Percentiles rank a stretch among this genome's conserved stretches.
These are phyloP conservation scores for Drosophila pallidifrons DNA, from an alignment of 1,140 invertebrate species.

Conservation along the genomic window DNA sequence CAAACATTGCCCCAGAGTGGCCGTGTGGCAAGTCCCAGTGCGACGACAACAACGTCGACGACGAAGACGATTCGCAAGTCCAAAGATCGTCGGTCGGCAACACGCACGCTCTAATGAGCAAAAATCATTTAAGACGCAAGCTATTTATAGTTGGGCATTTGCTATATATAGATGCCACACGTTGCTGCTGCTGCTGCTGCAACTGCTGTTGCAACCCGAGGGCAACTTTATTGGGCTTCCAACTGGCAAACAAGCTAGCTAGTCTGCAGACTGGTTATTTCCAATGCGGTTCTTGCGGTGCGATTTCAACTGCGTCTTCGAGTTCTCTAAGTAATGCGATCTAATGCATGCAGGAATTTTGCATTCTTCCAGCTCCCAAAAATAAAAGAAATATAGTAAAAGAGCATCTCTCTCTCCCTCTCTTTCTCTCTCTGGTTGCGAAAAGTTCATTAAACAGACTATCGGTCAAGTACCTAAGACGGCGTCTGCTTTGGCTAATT, in stretches of 20 bases:
- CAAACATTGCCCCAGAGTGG: not conserved
- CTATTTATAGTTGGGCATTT: slow-evolving; percentile 79
- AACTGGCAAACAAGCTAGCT: slow-evolving; percentile 50
- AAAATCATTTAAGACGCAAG: slow-evolving; percentile 80
- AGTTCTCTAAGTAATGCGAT: slow-evolving; percentile 60
- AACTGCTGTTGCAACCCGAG: slow-evolving; percentile 45
- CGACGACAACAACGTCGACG: not conserved
- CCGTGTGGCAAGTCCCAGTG: not conserved
- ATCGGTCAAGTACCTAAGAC: slow-evolving; percentile 74
- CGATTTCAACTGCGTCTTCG: not conserved
- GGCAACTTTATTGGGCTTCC: slow-evolving; percentile 75
- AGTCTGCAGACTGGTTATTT: slow-evolving; percentile 45
- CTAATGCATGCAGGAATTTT: slow-evolving; percentile 70
- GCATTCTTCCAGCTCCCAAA: slow-evolving; percentile 47
- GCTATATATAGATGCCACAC: slow-evolving; percentile 68
- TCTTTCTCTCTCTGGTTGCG: not conserved
- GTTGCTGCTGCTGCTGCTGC: too few species aligned
- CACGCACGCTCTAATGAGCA: slow-evolving; percentile 82
- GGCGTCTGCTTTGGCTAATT: slow-evolving; percentile 74
- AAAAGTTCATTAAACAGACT: slow-evolving; percentile 56
- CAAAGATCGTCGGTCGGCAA: slow-evolving; percentile 51
- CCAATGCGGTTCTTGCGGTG: slow-evolving; percentile 41
- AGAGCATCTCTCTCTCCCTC: too few species aligned
- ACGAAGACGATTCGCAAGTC: slow-evolving; percentile 8
- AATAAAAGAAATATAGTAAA: not conserved